Evolutionary conservation across 2,113 vertebrate genomes (phyloP), one percentile per base, ranked within the genome.

Genomic region (Pseudopipra pipra): DNA sequence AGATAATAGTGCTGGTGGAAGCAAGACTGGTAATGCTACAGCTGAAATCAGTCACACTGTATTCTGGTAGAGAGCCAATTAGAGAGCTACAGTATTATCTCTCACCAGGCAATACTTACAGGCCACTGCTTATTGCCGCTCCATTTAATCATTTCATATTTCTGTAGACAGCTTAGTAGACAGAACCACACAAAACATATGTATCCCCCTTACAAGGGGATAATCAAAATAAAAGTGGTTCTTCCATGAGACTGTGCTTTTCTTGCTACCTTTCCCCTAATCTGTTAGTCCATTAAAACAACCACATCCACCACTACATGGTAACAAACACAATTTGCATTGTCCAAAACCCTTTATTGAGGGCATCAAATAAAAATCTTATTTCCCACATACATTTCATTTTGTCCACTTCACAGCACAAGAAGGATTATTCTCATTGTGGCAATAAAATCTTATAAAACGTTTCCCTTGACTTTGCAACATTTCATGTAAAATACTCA

Each of bases 1-100:
- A 98, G 98, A 98, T 99, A 99, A 99, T 99, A 98, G 98, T 97
- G 97, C 97, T 97, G 98, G 97, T 98, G 97, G 97, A 97, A 96
- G 98, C 97, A 97, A 97, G 97, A 97, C 97, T 96, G 94, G 97
- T 97, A 98, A 98, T 95, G 96, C 97, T 97, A 87, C 95, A 93
- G 96, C 97, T 98, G 96, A 97, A 98, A 98, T 99, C 98, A 97
- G 97, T 98, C 97, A 98, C 96, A 91, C 96, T 83, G 96, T 93
- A 93, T 73, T 92, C 95, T 96, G 63, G 93, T 97, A 90, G 93
- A n/a, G 96, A 98, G 97, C 98, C 98, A 98, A 98, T 98, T 98
- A 98, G 98, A 97, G 96, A 90, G 95, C 92, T 82, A 86, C 90
- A 61, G 93, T 74, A 97, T 98, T 98, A 96, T 98, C 98, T 98